A percentile compares a stretch with the other conserved stretches of the same genome.
Conservation (phyloP, 2,888 invertebrate genomes). For the Monochamus alternatus region DNA sequence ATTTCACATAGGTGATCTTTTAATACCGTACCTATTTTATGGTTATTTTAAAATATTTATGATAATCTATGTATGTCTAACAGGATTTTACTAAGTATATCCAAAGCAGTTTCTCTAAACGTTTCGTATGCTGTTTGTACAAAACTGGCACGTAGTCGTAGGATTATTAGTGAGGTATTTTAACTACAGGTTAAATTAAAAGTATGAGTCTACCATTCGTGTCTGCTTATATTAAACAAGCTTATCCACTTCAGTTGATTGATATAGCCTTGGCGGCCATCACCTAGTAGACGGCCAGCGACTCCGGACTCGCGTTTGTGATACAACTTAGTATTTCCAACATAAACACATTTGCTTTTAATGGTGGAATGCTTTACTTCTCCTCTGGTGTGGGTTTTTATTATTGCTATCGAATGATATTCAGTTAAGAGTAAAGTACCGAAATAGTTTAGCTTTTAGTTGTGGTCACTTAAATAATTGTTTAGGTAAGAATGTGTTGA, state of each 20-base stretch:
- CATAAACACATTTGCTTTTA: slow-evolving; percentile 36
- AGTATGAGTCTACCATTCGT: slow-evolving; percentile 59
- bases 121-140: slow-evolving; percentile 31
- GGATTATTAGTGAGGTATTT: slow-evolving; percentile 41
- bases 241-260: slow-evolving; percentile 68
- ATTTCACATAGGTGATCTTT: no score
- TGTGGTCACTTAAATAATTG: background rate
- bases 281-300: slow-evolving; percentile 55
- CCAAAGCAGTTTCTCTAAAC: slow-evolving; percentile 17
- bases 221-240: slow-evolving; percentile 65
- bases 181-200: slow-evolving; percentile 58
- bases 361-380: slow-evolving; percentile 18
- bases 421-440: background rate
- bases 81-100: background rate
- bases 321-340: slow-evolving; percentile 30
- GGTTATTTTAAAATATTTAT: background rate
- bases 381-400: slow-evolving; percentile 10
- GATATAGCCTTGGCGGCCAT: slow-evolving; percentile 67
- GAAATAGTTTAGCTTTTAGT: background rate
- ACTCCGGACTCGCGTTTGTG: slow-evolving; percentile 42
- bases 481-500: no score
- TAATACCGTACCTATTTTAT: no score
- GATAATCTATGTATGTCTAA: background rate
- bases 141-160: slow-evolving; percentile 35
- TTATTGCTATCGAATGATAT: slow-evolving; percentile 4